A percentile compares a stretch with the other conserved stretches of the same genome.
Evolutionary conservation across 2,888 invertebrate genomes (phyloP).

Genomic region (Xanthia icteritia): DNA sequence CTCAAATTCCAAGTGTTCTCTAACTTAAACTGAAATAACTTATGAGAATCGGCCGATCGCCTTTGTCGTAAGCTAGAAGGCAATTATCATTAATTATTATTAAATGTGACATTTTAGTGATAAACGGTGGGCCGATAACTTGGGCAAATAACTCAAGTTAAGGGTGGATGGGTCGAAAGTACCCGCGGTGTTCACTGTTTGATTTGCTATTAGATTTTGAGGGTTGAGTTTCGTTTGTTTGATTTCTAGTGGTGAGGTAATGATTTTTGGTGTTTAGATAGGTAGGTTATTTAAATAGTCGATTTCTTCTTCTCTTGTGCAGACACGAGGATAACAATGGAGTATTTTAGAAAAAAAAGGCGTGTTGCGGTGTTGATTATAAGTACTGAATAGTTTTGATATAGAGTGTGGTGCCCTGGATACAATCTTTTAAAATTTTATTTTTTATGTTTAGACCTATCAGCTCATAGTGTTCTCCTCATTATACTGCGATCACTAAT

Average conservation of each 20-base stretch:
- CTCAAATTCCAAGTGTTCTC: constrained; percentile 87
- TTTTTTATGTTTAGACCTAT: too few species aligned
- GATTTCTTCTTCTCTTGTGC: not conserved
- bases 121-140: constrained; percentile 89
- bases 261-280: constrained; percentile 44
- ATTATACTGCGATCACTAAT: too few species aligned
- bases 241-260: constrained; percentile 51
- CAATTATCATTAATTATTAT: constrained; percentile 91
- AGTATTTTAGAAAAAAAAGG: too few species aligned
- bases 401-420: too few species aligned
- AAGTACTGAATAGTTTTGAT: too few species aligned
- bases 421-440: too few species aligned
- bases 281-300: not conserved
- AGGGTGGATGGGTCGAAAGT: constrained; percentile 70
- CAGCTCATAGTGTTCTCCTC: too few species aligned
- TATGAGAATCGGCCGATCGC: constrained; percentile 89
- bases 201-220: constrained; percentile 76
- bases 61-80: constrained; percentile 88
- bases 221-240: constrained; percentile 66
- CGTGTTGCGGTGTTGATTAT: too few species aligned
- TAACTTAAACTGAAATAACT: constrained; percentile 90
- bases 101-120: constrained; percentile 89
- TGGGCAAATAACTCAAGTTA: constrained; percentile 87
- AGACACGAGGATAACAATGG: too few species aligned
- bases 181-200: constrained; percentile 74